Percentiles rank a stretch among this genome's conserved stretches.
These are phyloP conservation scores for Hermaeophaga mercurialis DNA, from an alignment of 2,888 invertebrate species.

Conservation along the genomic window DNA sequence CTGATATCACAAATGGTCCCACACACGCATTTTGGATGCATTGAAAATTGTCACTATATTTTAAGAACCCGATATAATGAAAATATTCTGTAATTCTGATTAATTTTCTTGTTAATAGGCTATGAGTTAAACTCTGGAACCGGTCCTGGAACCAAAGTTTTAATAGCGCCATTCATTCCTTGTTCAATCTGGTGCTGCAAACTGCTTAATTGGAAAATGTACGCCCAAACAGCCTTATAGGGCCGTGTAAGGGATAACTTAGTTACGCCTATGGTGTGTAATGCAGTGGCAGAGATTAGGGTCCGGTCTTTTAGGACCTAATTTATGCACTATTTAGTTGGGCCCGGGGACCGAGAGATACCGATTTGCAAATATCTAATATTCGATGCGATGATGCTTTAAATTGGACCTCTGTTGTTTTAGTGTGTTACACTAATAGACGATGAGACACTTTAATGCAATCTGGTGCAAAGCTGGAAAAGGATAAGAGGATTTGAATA, in stretches of 20 bases:
- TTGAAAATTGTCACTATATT: no score
- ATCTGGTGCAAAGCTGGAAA: no score
- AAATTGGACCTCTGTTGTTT: background rate
- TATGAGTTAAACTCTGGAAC: background rate
- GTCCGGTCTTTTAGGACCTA: conserved; percentile 14
- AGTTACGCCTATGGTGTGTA: conserved; percentile 26
- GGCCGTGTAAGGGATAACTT: conserved; percentile 17
- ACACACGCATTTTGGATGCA: no score
- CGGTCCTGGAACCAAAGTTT: conserved; percentile 23
- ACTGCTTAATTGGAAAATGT: conserved; percentile 31
- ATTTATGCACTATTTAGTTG: conserved; percentile 21
- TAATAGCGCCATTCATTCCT: conserved; percentile 34
- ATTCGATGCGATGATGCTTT: background rate
- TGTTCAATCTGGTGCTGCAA: conserved; percentile 31
- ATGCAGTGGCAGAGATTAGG: conserved; percentile 26
- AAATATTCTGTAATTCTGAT: background rate
- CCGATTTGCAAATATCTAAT: conserved; percentile 4
- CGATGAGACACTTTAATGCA: background rate
- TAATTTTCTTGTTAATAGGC: background rate
- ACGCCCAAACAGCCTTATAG: conserved; percentile 22
- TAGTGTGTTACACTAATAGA: background rate
- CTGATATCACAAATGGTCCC: no score
- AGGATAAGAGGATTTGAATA: no score
- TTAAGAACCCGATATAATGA: background rate
- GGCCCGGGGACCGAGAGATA: background rate